Evolutionary conservation across 1,140 invertebrate genomes (phyloP).

Genomic region (Trichonephila clavipes): DNA sequence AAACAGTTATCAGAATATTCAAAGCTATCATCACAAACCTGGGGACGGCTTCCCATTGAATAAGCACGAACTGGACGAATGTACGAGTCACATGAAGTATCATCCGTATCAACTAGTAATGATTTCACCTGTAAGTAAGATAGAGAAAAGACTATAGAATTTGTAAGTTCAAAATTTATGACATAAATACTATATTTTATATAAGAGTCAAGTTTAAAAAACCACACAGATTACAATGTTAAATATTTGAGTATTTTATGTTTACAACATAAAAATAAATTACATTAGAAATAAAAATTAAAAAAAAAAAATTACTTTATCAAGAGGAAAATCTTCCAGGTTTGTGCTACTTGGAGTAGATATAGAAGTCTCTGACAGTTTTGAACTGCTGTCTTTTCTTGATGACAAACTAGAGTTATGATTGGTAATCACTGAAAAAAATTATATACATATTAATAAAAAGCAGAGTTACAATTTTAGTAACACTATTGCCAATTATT

Average conservation of each 20-base stretch:
- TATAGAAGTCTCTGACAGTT: slow-evolving; percentile 54
- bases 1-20: slow-evolving; percentile 40
- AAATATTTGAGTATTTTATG: too few relatives aligned
- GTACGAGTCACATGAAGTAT: slow-evolving; percentile 70
- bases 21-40: slow-evolving; percentile 74
- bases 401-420: slow-evolving; percentile 49
- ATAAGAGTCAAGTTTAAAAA: too few relatives aligned
- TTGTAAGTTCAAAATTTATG: too few relatives aligned
- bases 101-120: slow-evolving; percentile 75
- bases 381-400: slow-evolving; percentile 60
- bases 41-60: slow-evolving; percentile 78
- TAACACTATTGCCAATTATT: too few relatives aligned
- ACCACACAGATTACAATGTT: too few relatives aligned
- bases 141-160: too few relatives aligned
- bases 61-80: slow-evolving; percentile 78
- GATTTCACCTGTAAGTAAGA: slow-evolving; percentile 73
- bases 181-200: too few relatives aligned
- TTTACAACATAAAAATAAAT: too few relatives aligned
- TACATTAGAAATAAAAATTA: too few relatives aligned
- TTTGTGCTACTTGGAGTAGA: slow-evolving; percentile 69
- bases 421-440: slow-evolving; percentile 52
- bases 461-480: too few relatives aligned
- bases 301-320: slow-evolving; percentile 51
- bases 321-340: slow-evolving; percentile 66
- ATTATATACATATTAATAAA: not conserved